Evolutionary conservation across 2,888 invertebrate genomes (phyloP).

Genomic region (Mactromeris polynyma): DNA sequence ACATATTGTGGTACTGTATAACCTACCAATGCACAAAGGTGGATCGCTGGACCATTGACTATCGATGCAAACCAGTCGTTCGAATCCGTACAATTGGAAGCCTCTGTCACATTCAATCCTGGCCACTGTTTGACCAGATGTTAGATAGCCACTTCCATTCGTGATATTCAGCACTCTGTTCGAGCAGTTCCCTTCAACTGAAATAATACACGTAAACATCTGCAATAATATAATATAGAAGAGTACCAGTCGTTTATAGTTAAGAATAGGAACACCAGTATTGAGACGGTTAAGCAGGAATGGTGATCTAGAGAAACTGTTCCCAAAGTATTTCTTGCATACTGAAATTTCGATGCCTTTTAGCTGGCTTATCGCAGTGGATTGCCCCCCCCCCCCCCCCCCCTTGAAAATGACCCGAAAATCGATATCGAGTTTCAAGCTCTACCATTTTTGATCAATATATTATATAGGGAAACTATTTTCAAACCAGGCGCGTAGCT

Average conservation of each 20-base stretch:
- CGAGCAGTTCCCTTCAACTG: slow-evolving; percentile 38
- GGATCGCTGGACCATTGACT: slow-evolving; percentile 48
- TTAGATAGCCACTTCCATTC: slow-evolving; percentile 48
- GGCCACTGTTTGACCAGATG: slow-evolving; percentile 53
- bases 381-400: no score
- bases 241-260: no score
- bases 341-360: no score
- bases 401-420: no score
- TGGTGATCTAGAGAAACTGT: background rate
- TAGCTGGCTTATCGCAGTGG: no score
- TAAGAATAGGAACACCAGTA: background rate
- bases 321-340: no score
- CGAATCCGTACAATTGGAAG: slow-evolving; percentile 38
- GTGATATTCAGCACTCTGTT: slow-evolving; percentile 36
- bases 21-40: slow-evolving; percentile 55
- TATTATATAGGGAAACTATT: no score
- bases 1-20: no score
- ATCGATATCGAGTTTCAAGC: no score
- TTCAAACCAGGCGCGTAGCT: no score
- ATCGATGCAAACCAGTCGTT: slow-evolving; percentile 45
- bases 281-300: background rate
- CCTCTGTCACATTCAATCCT: slow-evolving; percentile 42
- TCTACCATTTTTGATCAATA: no score
- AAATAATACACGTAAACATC: background rate
- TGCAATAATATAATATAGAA: no score